These are phyloP conservation scores for Metridium senile DNA, from an alignment of 92 coral and sea anemone species.

Conservation along the genomic window DNA sequence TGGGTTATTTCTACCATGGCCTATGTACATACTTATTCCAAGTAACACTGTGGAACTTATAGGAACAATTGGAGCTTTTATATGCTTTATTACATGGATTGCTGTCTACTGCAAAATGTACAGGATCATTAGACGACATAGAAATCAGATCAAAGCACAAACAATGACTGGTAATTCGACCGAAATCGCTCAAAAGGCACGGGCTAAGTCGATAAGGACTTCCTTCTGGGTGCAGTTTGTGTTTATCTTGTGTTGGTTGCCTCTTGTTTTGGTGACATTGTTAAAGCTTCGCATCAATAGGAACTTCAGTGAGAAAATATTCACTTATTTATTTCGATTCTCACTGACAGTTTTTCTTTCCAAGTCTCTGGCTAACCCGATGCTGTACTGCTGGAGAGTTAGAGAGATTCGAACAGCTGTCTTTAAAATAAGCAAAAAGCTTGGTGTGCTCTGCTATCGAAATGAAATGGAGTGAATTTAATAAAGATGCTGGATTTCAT, in stretches of 20 bases:
- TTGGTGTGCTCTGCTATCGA: background rate
- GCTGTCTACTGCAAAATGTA: background rate
- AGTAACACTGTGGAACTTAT: background rate
- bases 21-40: background rate
- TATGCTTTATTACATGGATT: background rate
- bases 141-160: conserved; percentile 8
- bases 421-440: background rate
- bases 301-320: background rate
- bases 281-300: background rate
- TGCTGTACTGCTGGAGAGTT: conserved; percentile 27
- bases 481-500: background rate
- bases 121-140: conserved; percentile 1
- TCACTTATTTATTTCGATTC: background rate
- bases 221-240: conserved; percentile 6
- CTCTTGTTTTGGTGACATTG: background rate
- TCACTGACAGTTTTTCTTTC: conserved; percentile 14
- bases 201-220: background rate
- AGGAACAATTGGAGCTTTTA: background rate
- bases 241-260: conserved; percentile 17
- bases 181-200: background rate
- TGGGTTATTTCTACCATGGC: background rate
- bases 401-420: conserved; percentile 14
- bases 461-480: background rate
- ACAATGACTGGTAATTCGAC: conserved; percentile 1
- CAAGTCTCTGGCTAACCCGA: conserved; percentile 21